Conservation (phyloP, 2,888 invertebrate genomes). For the Cataglyphis albicans region DNA sequence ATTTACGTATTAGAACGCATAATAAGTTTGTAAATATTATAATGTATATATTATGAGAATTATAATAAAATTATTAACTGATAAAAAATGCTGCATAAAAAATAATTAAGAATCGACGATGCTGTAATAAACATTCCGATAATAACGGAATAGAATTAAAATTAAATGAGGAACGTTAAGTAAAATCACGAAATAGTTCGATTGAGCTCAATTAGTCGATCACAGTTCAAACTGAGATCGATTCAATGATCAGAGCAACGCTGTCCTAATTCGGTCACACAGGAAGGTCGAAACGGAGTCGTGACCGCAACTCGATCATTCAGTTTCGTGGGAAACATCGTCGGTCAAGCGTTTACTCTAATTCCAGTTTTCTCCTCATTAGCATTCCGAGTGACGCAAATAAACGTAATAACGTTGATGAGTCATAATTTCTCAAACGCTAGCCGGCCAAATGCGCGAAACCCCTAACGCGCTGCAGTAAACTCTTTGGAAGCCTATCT, state of each 20-base stretch:
- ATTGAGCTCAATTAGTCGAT: background rate
- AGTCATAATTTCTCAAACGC: conserved; percentile 23
- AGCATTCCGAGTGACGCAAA: conserved; percentile 40
- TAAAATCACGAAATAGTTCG: conserved; percentile 20
- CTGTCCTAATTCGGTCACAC: background rate
- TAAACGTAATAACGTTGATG: conserved; percentile 22
- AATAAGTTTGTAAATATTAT: background rate
- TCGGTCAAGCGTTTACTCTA: conserved; percentile 12
- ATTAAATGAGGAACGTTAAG: background rate
- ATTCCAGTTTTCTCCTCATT: conserved; percentile 54
- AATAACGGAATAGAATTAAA: background rate
- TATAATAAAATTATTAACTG: background rate
- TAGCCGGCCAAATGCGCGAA: background rate
- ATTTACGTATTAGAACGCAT: background rate
- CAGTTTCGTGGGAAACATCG: conserved; percentile 36
- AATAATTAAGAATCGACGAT: background rate
- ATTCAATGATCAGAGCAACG: conserved; percentile 6
- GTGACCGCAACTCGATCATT: conserved; percentile 36
- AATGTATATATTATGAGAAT: background rate
- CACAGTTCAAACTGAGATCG: conserved; percentile 34
- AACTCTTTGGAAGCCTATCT: background rate
- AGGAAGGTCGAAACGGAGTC: conserved; percentile 4
- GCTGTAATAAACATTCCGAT: background rate
- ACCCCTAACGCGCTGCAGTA: background rate
- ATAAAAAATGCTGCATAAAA: background rate